Base-by-base conservation (phyloP, 1,140 invertebrate genomes). In the Whitmania pigra region DNA sequence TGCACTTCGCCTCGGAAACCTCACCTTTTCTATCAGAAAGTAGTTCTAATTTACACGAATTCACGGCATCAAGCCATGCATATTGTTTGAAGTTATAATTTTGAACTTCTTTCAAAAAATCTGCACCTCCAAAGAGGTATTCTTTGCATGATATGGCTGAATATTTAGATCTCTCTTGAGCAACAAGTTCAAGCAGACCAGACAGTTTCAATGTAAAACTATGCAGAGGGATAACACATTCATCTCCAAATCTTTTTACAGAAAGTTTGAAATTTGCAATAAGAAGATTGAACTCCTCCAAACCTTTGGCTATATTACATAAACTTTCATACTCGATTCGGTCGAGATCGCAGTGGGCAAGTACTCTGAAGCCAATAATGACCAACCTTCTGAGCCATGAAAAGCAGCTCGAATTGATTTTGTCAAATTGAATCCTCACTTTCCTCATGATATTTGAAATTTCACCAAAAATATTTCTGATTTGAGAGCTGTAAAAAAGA, bases 221-320 rank as follows among this genome's bases (percentile, higher is more conserved):
- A 11, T 49, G 43, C 15, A 1, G 43, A 49, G 43, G 43, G 9
- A 49, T 11, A 17, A 49, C 15, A 49, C 5, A 49, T 49, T 49
- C 43, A 49, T 49, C 43, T 5, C 43, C 43, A 17, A 49, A 49
- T 49, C 43, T 49, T 49, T 49, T 49, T 13, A 49, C 43, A 17
- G 43, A 49, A 17, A 31, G 22, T 22, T 63, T 63, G 57, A 25
- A 63, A 25, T 63, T 22, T 20, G 69, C 25, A 17, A 72, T 53
- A 53, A 81, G 78, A 57, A 76, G 77, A 71, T 82, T 82, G 60
- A 80, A 80, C 57, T 82, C 80, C 71, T 82, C 80, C n/a, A 82
- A 67, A 20, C 80, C 81, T 11, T 80, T 74, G 5, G 78, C 76
- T 53, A 82, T 77, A 71, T 78, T 79, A 79, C 81, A 81, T 63